Base-by-base conservation (phyloP, 1,140 invertebrate species). In the Lucilia cuprina region DNA sequence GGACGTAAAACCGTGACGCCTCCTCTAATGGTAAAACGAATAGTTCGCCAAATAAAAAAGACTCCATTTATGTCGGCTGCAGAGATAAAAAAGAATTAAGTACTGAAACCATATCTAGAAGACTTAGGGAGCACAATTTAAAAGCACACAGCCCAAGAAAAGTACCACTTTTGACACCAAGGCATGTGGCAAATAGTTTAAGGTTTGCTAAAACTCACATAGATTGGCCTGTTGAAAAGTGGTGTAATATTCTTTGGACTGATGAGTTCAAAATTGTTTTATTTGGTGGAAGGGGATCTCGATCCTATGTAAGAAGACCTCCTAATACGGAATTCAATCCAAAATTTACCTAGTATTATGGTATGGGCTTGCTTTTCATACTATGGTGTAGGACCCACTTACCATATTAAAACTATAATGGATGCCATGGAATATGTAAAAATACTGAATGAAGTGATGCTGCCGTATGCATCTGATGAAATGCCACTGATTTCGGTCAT, bases 311-410 rank as follows among this genome's bases (percentile, higher is more conserved):
- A 1, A 75, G 74, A 30, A 25, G 74, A 75, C 74, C 74, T 34
- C 74, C 74, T 12, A 30, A 75, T 75, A 5, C 74, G 25, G 74
- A 75, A 75, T 75, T 34, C 30, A 84, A 55, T 12, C 50, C 10
- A 55, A 55, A 55, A 55, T 55, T 55, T 55, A 55, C 50, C 74
- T 8, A 84, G 25, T 12, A 82, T 88, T 0, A 86, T 86, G 84
- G 74, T 88, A 25, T 88, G 85, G 86, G 86, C 84, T 2, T 87
- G 86, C 83, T 86, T 87, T 82, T 87, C 85, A 3, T 83, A 60
- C 2, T 78, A 83, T 74, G 84, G 86, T 47, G 84, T 87, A 19
- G 84, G 86, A 1, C 85, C 85, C n/a, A 83, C 86, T 25, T 14
- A 82, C 77, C 47, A 19, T 65, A 87, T 86, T 0, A 65, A 87